These are phyloP conservation scores for Pogonophryne albipinna DNA, from an alignment of 2,797 vertebrate species.

Conservation along the genomic window DNA sequence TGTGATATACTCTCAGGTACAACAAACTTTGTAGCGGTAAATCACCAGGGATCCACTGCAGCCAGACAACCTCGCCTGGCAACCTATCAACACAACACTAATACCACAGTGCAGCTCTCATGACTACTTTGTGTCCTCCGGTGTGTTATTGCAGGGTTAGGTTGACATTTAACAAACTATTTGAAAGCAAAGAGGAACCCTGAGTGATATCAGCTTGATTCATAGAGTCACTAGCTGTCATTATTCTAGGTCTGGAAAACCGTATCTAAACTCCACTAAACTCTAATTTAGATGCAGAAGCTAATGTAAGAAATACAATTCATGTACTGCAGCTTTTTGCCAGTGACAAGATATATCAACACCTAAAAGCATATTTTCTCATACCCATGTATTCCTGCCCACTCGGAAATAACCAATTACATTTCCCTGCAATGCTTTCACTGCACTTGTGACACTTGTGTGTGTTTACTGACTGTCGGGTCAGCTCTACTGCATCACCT, in stretches of 20 bases:
- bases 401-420: background rate
- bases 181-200: background rate
- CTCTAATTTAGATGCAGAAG: background rate
- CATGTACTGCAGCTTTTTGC: background rate
- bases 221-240: background rate
- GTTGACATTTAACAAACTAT: conserved; percentile 8
- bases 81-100: conserved; percentile 62
- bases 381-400: background rate
- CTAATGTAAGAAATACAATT: background rate
- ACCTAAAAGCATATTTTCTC: background rate
- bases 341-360: background rate
- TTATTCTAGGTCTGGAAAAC: background rate
- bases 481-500: background rate
- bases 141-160: conserved; percentile 3
- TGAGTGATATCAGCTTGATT: background rate
- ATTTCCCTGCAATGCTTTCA: background rate
- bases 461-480: background rate
- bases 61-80: conserved; percentile 71
- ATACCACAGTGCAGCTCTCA: conserved; percentile 8
- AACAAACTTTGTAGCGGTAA: conserved; percentile 34
- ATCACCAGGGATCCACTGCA: conserved; percentile 44
- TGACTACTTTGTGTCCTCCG: conserved; percentile 24
- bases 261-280: background rate
- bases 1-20: conserved; percentile 42
- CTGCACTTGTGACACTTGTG: too few relatives aligned